Conservation (phyloP, 92 coral and sea anemone species). For the Porites divaricata region DNA sequence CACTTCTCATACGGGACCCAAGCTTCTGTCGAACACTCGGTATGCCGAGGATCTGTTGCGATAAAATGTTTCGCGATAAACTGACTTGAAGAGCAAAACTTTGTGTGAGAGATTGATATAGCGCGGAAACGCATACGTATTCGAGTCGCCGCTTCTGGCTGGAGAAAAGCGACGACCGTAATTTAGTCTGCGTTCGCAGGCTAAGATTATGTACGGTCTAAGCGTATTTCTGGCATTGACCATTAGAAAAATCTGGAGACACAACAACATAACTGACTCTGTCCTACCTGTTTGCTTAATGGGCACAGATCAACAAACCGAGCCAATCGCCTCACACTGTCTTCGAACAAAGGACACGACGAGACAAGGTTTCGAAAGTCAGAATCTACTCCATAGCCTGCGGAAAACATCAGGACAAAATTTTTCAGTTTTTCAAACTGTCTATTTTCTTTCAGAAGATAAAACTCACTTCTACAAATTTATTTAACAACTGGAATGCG, state of each 20-base stretch:
- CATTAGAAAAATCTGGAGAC: neutral
- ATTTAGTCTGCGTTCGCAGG: too few species aligned
- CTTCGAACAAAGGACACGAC: conserved; percentile 80
- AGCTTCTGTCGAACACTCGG: conserved; percentile 39
- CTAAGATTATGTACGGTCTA: too few species aligned
- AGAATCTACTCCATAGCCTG: conserved; percentile 94
- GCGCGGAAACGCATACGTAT: too few species aligned
- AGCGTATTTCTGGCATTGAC: too few species aligned
- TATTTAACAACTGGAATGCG: too few species aligned
- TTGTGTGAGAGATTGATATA: too few species aligned
- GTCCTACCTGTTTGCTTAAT: conserved; percentile 86
- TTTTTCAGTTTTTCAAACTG: neutral
- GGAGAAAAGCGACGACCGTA: too few species aligned
- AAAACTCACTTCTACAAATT: too few species aligned
- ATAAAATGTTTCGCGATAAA: neutral
- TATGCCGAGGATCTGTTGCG: conserved; percentile 24
- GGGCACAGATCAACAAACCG: conserved; percentile 97
- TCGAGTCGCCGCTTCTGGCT: too few species aligned
- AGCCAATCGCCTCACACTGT: conserved; percentile 69
- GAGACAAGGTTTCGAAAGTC: conserved; percentile 89
- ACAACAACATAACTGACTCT: neutral
- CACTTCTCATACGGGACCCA: conserved; percentile 28
- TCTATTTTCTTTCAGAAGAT: neutral
- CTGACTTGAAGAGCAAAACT: neutral
- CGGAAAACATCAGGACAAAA: neutral